phyloP scores from a whole-genome alignment of 2,888 invertebrate species.

The Diaperis boleti region DNA sequence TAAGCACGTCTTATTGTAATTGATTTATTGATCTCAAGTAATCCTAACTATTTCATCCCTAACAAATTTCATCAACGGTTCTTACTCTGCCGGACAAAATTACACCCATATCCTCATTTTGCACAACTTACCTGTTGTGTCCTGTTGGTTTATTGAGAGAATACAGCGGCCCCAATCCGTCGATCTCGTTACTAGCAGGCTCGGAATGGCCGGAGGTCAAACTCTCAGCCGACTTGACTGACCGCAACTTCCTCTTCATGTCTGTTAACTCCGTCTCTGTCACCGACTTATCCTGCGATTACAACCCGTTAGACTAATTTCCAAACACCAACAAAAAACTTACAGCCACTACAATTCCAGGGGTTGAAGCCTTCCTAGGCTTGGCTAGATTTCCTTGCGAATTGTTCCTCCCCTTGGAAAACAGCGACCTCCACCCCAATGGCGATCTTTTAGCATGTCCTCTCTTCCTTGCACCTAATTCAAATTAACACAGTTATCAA shows the following conservation, averaged over 20 bases:
- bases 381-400: slow-evolving; percentile 62
- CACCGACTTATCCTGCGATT: slow-evolving; percentile 63
- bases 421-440: slow-evolving; percentile 84
- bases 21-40: too few relatives aligned
- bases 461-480: slow-evolving; percentile 67
- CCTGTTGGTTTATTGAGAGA: slow-evolving; percentile 67
- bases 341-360: slow-evolving; percentile 58
- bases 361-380: slow-evolving; percentile 69
- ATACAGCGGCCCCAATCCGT: slow-evolving; percentile 66
- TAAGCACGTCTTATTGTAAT: too few relatives aligned
- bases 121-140: slow-evolving; percentile 66
- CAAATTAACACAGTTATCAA: not conserved
- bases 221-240: slow-evolving; percentile 80
- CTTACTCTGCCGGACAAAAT: too few relatives aligned
- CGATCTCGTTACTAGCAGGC: slow-evolving; percentile 60
- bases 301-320: not conserved
- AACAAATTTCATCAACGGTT: too few relatives aligned
- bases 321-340: slow-evolving; percentile 1
- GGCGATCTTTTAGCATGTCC: slow-evolving; percentile 77
- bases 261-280: slow-evolving; percentile 64
- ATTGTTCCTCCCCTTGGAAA: slow-evolving; percentile 70
- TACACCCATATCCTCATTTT: not conserved
- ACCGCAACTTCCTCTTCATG: slow-evolving; percentile 69
- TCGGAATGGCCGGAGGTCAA: slow-evolving; percentile 68
- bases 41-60: too few relatives aligned